A percentile compares a stretch with the other conserved stretches of the same genome.
Evolutionary conservation across 2,113 vertebrate species (phyloP).

Genomic region (Misgurnus mizolepis): DNA sequence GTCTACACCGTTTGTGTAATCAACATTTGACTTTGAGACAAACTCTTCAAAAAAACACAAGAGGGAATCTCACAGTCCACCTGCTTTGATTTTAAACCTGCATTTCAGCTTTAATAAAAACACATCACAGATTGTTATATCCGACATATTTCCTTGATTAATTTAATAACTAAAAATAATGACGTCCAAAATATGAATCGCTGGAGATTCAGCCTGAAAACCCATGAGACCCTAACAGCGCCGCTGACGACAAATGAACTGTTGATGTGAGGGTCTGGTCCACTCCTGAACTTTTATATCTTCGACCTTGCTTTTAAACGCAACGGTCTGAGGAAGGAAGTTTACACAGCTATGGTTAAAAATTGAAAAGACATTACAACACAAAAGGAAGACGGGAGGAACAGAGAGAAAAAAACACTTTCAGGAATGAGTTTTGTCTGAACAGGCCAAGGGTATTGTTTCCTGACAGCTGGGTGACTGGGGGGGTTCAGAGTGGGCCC

Average conservation of each 20-base stretch:
- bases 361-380: conserved; percentile 81
- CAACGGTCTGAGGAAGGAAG: conserved; percentile 70
- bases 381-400: conserved; percentile 59
- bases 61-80: not conserved
- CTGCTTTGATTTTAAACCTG: not conserved
- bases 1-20: conserved; percentile 1
- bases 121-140: not conserved
- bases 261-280: not conserved
- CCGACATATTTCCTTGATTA: too few relatives aligned
- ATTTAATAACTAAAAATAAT: too few relatives aligned
- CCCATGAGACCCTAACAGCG: not conserved
- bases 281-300: not conserved
- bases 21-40: conserved; percentile 25
- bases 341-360: conserved; percentile 76
- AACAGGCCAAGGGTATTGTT: conserved; percentile 79
- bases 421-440: conserved; percentile 79
- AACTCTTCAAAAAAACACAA: not conserved
- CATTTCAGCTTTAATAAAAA: not conserved
- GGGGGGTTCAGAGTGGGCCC: conserved; percentile 52
- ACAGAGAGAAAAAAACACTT: conserved; percentile 68
- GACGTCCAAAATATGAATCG: too few relatives aligned
- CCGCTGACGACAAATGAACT: not conserved
- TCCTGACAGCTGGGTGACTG: conserved; percentile 79
- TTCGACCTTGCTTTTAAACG: not conserved
- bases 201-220: not conserved